Evolutionary conservation across 2,113 vertebrate genomes (phyloP).

Genomic region (Misgurnus anguillicaudatus): DNA sequence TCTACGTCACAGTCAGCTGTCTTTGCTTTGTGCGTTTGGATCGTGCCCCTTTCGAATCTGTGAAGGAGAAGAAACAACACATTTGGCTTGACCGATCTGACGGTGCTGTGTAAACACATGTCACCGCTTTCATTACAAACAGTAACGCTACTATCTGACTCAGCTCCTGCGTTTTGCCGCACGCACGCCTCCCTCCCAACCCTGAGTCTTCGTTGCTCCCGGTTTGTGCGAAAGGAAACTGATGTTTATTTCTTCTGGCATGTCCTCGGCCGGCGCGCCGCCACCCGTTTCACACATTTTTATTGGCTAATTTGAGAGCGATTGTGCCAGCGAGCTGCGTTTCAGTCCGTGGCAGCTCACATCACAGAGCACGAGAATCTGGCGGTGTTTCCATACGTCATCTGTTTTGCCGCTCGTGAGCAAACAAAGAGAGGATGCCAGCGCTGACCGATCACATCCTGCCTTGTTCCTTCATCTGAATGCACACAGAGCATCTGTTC

Average conservation of each 20-base stretch:
- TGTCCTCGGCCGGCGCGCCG: conserved; percentile 63
- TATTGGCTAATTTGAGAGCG: conserved; percentile 78
- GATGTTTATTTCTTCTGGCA: conserved; percentile 79
- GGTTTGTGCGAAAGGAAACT: conserved; percentile 52
- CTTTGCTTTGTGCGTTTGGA: background rate
- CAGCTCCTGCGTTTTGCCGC: conserved; percentile 23
- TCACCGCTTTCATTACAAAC: conserved; percentile 9
- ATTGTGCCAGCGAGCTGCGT: conserved; percentile 67
- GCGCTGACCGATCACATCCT: background rate
- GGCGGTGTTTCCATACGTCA: conserved; percentile 38
- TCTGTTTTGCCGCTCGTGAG: conserved; percentile 35
- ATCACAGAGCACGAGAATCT: conserved; percentile 39
- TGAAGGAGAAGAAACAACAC: background rate
- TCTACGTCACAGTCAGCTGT: conserved; percentile 22
- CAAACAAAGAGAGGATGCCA: conserved; percentile 29
- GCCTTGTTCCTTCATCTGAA: background rate
- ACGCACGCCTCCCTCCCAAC: background rate
- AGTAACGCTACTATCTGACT: conserved; percentile 29
- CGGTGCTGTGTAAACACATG: conserved; percentile 20
- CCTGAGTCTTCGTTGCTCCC: background rate
- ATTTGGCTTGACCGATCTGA: conserved; percentile 22
- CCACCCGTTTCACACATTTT: conserved; percentile 78
- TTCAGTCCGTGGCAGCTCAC: background rate
- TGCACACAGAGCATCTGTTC: conserved; percentile 29
- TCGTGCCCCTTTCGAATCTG: background rate